These are phyloP conservation scores for Ceratoteleas bidentatus DNA, from an alignment of 1,140 invertebrate genomes.

Conservation along the genomic window DNA sequence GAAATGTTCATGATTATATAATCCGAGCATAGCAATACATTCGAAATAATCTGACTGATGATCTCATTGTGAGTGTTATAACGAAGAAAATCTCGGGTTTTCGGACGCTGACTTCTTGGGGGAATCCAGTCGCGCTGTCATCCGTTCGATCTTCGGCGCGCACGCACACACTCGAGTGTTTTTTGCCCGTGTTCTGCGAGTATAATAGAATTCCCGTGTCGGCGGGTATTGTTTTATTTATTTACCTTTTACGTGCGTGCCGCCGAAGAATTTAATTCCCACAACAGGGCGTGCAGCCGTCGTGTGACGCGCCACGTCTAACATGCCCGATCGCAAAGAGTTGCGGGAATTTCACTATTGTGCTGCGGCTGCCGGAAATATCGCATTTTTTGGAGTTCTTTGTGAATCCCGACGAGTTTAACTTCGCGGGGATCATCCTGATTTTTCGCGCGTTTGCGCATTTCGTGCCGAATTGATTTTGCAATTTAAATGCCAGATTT, in stretches of 20 bases:
- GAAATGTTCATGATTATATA: too few species aligned
- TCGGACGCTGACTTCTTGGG: background rate
- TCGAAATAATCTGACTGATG: too few species aligned
- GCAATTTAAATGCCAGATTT: slow-evolving; percentile 54
- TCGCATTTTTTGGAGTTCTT: slow-evolving; percentile 56
- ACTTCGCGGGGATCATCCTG: slow-evolving; percentile 54
- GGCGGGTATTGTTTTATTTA: slow-evolving; percentile 57
- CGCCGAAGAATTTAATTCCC: slow-evolving; percentile 62
- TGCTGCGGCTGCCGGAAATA: slow-evolving; percentile 34
- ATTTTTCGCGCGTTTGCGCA: slow-evolving; percentile 48
- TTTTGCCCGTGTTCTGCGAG: slow-evolving; percentile 24
- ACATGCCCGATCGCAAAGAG: slow-evolving; percentile 54
- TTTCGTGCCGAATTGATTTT: slow-evolving; percentile 51
- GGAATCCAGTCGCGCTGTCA: slow-evolving; percentile 9
- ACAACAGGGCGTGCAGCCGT: slow-evolving; percentile 37
- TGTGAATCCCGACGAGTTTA: slow-evolving; percentile 46
- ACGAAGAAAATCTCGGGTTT: background rate
- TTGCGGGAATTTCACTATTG: slow-evolving; percentile 62
- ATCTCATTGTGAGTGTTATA: too few species aligned
- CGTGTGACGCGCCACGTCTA: slow-evolving; percentile 68
- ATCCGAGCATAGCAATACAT: too few species aligned
- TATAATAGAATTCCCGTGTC: slow-evolving; percentile 66
- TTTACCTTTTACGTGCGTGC: slow-evolving; percentile 45
- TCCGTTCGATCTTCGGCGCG: slow-evolving; percentile 20
- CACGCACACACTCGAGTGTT: slow-evolving; percentile 12